Conservation (phyloP, 2,113 vertebrate genomes). For the Gobio gobio region DNA sequence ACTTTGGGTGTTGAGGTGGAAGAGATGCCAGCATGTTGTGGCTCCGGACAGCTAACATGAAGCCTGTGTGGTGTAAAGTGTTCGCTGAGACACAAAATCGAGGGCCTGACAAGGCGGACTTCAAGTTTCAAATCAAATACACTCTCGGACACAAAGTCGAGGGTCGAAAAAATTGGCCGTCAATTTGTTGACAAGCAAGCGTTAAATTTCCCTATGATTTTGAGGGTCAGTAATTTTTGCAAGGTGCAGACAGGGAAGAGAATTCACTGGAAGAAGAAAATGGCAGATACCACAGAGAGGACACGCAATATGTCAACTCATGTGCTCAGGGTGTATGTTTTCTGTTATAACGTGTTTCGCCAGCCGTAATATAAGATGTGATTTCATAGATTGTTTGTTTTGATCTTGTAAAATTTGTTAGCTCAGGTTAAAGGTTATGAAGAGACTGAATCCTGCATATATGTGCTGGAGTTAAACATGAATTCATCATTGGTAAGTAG, state of each 20-base stretch:
- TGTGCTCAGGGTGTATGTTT: slow-evolving; percentile 16
- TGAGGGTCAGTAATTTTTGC: slow-evolving; percentile 6
- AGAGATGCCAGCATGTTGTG: slow-evolving; percentile 80
- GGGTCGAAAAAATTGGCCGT: neutral
- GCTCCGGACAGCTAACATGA: slow-evolving; percentile 72
- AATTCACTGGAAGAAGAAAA: slow-evolving; percentile 16
- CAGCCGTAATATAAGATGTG: slow-evolving; percentile 14
- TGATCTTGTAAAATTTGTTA: slow-evolving; percentile 7
- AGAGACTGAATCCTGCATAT: slow-evolving; percentile 13
- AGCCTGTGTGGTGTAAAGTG: slow-evolving; percentile 15
- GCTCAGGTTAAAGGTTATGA: neutral
- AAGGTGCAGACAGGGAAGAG: slow-evolving; percentile 18
- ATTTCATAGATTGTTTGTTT: slow-evolving; percentile 46
- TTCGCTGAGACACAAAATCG: neutral
- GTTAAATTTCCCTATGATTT: neutral
- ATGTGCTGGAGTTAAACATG: neutral
- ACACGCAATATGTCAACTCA: slow-evolving; percentile 40
- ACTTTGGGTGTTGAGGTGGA: slow-evolving; percentile 85
- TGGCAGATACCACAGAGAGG: slow-evolving; percentile 4
- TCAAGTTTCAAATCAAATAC: slow-evolving; percentile 1
- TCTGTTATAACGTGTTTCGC: neutral
- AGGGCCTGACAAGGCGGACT: neutral
- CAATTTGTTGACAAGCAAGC: slow-evolving; percentile 20
- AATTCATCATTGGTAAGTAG: neutral
- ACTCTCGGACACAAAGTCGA: slow-evolving; percentile 5